Base-by-base conservation (phyloP, 2,113 vertebrate species). In the Anseranas semipalmata region DNA sequence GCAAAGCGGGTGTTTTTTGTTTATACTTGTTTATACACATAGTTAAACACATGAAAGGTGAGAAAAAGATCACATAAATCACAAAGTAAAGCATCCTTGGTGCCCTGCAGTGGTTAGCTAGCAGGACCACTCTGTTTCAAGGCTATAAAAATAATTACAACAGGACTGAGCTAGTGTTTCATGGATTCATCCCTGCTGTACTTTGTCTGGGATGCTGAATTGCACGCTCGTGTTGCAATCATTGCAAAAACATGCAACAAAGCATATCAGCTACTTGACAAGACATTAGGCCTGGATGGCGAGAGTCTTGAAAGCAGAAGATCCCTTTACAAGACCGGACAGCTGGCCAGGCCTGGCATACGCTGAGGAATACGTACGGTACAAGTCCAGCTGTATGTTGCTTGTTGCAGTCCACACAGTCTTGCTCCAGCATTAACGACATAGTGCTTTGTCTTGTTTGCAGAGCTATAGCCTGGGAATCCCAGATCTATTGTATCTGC, bases 201-300 rank as follows among this genome's bases (percentile, higher is more conserved):
- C 30, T 32, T 56, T 18, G 11, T 58, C 30, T 8, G 35, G 48
- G 58, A 52, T 59, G 72, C 86, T 50, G 37, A 59, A 67, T 59
- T 75, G 32, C 62, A 78, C 2, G 4, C 52, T 84, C 0, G 0
- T 65, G 50, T 74, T 78, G n/a, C 37, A 46, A 9, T 37, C 48
- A 25, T 50, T 78, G 70, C 70, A 78, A 46, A 81, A 84, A 55
- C 0, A 1, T 58, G 41, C 55, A 41, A 4, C 68, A 74, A 68
- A 77, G 14, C 50, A 3, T 30, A 48, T 71, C 73, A 25, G 73
- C 52, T 67, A 1, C 37, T 53, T 73, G 45, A 37, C 58, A 74
- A 76, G 18, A 35, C 9, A 1, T 71, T 9, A 19, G n/a, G 45
- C 35, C 72, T 71, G 37, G 55, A 55, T 4, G 4, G 66, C 46